Evolutionary conservation across 2,888 invertebrate genomes (phyloP).

Genomic region (Volucella zonaria): DNA sequence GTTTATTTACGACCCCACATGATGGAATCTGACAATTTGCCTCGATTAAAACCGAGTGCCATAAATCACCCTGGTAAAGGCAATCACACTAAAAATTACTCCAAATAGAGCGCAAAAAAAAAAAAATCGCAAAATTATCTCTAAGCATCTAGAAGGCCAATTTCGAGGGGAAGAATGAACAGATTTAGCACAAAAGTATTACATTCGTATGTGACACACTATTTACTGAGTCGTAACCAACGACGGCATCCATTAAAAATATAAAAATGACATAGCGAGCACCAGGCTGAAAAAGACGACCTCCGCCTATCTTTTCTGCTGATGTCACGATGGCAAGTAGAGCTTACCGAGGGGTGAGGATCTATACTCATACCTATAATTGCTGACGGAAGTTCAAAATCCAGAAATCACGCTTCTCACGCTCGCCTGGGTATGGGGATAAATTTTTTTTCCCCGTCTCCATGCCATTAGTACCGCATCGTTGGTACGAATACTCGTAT

Average conservation of each 20-base stretch:
- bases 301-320: conserved; percentile 45
- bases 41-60: no score
- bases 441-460: conserved; percentile 4
- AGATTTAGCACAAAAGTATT: no score
- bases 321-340: conserved; percentile 64
- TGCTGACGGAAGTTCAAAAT: conserved; percentile 66
- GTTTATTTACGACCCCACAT: no score
- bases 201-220: conserved; percentile 18
- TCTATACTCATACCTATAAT: conserved; percentile 9
- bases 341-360: conserved; percentile 2
- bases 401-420: conserved; percentile 72
- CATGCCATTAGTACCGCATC: conserved; percentile 27
- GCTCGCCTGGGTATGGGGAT: conserved; percentile 54
- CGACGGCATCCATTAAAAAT: conserved; percentile 58
- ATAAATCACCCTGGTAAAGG: no score
- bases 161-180: not conserved
- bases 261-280: conserved; percentile 45
- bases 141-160: no score
- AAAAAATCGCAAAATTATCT: no score
- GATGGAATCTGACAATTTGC: no score
- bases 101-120: no score
- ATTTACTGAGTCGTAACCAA: conserved; percentile 15
- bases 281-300: conserved; percentile 38
- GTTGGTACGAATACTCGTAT: not conserved
- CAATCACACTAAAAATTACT: no score